phyloP scores from a whole-genome alignment of 2,113 vertebrate species.

The Podocnemis expansa region DNA sequence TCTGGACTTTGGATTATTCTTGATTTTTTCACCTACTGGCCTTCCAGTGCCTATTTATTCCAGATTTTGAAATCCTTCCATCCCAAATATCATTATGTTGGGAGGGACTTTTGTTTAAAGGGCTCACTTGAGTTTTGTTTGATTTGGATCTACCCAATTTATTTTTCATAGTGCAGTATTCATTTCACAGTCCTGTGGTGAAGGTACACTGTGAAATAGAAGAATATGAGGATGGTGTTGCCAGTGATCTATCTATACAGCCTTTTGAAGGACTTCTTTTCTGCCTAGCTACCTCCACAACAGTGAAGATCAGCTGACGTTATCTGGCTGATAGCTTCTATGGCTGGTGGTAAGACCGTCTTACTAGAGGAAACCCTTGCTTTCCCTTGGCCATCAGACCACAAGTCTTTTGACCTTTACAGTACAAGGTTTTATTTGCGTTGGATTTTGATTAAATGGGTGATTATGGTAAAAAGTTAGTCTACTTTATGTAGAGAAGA shows the following conservation, averaged over 20 bases:
- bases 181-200: accelerated
- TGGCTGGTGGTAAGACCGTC: background rate
- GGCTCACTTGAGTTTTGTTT: background rate
- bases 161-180: background rate
- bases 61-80: background rate
- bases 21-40: background rate
- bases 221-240: background rate
- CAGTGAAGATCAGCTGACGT: background rate
- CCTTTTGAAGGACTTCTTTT: background rate
- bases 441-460: background rate
- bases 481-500: background rate
- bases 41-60: background rate
- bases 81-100: background rate
- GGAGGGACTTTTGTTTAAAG: background rate
- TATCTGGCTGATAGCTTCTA: background rate
- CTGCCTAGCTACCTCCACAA: background rate
- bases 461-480: background rate
- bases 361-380: background rate
- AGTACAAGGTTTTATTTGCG: background rate
- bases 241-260: background rate
- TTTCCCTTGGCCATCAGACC: background rate
- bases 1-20: background rate
- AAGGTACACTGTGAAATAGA: background rate
- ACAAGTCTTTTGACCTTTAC: background rate
- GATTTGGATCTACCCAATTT: background rate